phyloP scores from a whole-genome alignment of 2,113 vertebrate genomes.

The Gulo gulo region DNA sequence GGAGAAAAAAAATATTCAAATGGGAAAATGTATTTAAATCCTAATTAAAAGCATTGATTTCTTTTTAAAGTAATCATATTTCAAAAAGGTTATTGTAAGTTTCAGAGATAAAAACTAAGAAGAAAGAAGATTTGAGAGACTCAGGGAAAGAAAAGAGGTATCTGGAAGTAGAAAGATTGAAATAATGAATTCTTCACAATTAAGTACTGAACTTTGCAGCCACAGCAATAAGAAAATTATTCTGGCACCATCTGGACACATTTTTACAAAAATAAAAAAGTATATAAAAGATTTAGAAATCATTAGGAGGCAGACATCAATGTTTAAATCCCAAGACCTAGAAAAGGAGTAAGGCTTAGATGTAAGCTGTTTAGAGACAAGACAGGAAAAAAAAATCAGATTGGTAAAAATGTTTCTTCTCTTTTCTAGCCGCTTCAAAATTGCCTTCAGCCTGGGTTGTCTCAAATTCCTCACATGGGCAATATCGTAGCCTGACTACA shows the following conservation, averaged over 20 bases:
- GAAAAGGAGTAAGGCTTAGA: neutral
- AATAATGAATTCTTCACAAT: conserved; percentile 66
- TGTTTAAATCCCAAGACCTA: conserved; percentile 76
- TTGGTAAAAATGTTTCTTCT: conserved; percentile 34
- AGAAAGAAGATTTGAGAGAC: conserved; percentile 9
- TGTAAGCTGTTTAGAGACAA: neutral
- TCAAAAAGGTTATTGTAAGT: conserved; percentile 33
- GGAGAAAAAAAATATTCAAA: conserved; percentile 55
- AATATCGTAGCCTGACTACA: neutral
- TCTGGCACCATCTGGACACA: conserved; percentile 79
- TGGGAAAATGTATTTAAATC: conserved; percentile 32
- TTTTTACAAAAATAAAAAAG: conserved; percentile 79
- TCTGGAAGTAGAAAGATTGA: conserved; percentile 10
- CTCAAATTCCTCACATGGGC: neutral
- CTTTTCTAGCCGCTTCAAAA: neutral
- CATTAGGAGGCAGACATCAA: conserved; percentile 76
- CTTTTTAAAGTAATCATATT: conserved; percentile 46
- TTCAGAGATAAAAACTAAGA: conserved; percentile 10
- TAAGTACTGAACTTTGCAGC: conserved; percentile 75
- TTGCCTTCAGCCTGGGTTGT: neutral
- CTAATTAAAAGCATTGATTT: conserved; percentile 20
- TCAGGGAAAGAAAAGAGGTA: conserved; percentile 25
- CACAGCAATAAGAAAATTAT: conserved; percentile 81
- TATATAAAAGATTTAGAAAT: conserved; percentile 81
- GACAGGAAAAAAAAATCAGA: conserved; percentile 45